phyloP scores from a whole-genome alignment of 2,113 vertebrate genomes.

The Cyprinodon tularosa region DNA sequence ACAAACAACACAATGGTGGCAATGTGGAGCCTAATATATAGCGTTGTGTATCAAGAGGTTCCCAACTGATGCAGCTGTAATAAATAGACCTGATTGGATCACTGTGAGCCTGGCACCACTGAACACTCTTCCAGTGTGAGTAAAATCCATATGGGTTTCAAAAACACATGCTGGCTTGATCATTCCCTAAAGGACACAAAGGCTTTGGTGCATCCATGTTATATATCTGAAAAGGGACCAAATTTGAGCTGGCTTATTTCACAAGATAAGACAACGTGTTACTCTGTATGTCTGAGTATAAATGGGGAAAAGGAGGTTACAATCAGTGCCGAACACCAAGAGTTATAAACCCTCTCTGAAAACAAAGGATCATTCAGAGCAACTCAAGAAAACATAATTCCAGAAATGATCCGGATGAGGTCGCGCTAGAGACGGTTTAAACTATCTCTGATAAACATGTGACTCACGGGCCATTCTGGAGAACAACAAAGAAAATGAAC shows the following conservation, averaged over 20 bases:
- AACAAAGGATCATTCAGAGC: conserved; percentile 79
- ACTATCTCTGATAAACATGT: conserved; percentile 29
- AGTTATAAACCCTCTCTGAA: conserved; percentile 41
- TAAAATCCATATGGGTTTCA: background rate
- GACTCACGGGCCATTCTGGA: background rate
- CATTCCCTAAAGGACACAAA: conserved; percentile 15
- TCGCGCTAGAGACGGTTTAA: conserved; percentile 75
- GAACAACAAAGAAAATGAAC: background rate
- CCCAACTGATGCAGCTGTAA: background rate
- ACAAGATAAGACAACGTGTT: background rate
- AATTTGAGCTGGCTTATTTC: background rate
- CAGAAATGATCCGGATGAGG: conserved; percentile 77
- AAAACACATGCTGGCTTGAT: background rate
- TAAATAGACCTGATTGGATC: background rate
- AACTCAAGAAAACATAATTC: conserved; percentile 71
- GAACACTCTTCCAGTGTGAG: background rate
- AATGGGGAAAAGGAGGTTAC: conserved; percentile 13
- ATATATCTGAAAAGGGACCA: background rate
- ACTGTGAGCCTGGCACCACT: background rate
- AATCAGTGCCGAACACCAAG: conserved; percentile 35
- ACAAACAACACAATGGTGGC: background rate
- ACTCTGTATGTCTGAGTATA: conserved; percentile 13
- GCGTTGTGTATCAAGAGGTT: background rate
- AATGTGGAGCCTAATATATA: background rate
- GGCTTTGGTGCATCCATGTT: background rate